These are phyloP conservation scores for Gymnogyps californianus DNA, from an alignment of 2,113 vertebrate species.

Conservation along the genomic window DNA sequence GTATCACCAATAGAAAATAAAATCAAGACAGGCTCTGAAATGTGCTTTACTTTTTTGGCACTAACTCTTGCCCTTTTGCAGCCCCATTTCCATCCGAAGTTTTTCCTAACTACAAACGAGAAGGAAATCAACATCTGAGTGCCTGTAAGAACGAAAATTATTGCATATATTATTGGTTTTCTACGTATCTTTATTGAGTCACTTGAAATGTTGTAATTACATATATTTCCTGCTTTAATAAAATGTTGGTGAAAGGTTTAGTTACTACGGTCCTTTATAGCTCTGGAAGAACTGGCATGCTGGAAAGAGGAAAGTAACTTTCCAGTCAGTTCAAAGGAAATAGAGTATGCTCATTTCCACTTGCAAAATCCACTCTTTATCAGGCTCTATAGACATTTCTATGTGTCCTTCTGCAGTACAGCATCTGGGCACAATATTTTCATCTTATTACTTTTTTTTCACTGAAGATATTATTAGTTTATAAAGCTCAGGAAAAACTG, in stretches of 20 bases:
- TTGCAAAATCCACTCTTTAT: background rate
- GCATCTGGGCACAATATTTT: slow-evolving; percentile 39
- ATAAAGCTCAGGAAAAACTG: background rate
- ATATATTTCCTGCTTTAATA: slow-evolving; percentile 23
- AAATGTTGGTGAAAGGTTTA: slow-evolving; percentile 17
- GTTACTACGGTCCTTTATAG: background rate
- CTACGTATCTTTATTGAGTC: background rate
- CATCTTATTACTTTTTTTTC: background rate
- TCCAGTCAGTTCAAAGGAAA: slow-evolving; percentile 20
- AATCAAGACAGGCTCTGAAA: background rate
- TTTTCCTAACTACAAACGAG: background rate
- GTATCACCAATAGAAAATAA: background rate
- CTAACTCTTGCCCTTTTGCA: background rate
- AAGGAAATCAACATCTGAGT: background rate
- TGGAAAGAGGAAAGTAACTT: background rate
- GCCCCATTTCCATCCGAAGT: background rate
- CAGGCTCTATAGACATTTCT: background rate
- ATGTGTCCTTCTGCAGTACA: background rate
- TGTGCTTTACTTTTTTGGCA: background rate
- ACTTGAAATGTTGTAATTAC: slow-evolving; percentile 31
- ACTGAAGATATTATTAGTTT: background rate
- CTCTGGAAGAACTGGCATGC: background rate
- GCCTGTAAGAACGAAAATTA: background rate
- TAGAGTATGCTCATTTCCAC: background rate
- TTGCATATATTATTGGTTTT: background rate